phyloP scores from a whole-genome alignment of 1,140 invertebrate species.

The Trichonephila clavata region DNA sequence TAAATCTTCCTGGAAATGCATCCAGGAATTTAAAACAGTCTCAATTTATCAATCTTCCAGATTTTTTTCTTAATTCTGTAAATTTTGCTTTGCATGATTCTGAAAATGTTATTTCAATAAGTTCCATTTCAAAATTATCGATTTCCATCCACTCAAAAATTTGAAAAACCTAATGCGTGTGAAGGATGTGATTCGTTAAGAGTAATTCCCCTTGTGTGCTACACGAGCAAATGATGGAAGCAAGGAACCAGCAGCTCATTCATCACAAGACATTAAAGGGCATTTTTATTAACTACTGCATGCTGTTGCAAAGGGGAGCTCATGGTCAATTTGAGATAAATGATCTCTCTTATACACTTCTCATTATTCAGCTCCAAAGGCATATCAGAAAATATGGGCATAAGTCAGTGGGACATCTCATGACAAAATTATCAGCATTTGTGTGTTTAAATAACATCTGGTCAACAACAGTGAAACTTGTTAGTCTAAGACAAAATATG shows the following conservation, averaged over 20 bases:
- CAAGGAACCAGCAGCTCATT: slow-evolving; percentile 5
- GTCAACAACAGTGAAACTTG: slow-evolving; percentile 75
- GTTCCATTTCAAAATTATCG: too few relatives aligned
- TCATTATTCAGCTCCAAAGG: slow-evolving; percentile 69
- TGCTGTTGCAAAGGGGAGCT: slow-evolving; percentile 67
- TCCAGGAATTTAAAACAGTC: too few relatives aligned
- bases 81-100: too few relatives aligned
- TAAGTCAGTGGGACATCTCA: slow-evolving; percentile 72
- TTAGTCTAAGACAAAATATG: slow-evolving; percentile 69
- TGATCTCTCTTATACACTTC: slow-evolving; percentile 77
- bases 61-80: too few relatives aligned
- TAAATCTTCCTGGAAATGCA: too few relatives aligned
- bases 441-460: slow-evolving; percentile 70
- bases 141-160: too few relatives aligned
- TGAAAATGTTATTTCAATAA: too few relatives aligned
- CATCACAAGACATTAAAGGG: slow-evolving; percentile 39
- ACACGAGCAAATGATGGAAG: slow-evolving; percentile 7
- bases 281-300: slow-evolving; percentile 61
- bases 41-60: too few relatives aligned
- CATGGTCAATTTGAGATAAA: slow-evolving; percentile 63
- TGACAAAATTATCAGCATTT: slow-evolving; percentile 72
- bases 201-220: slow-evolving; percentile 25
- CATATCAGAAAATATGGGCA: slow-evolving; percentile 74
- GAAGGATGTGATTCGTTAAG: too few relatives aligned
- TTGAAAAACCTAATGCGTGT: too few relatives aligned